Evolutionary conservation across 2,113 vertebrate genomes (phyloP), one percentile per base, ranked within the genome.

Genomic region (Paramormyrops kingsleyae): DNA sequence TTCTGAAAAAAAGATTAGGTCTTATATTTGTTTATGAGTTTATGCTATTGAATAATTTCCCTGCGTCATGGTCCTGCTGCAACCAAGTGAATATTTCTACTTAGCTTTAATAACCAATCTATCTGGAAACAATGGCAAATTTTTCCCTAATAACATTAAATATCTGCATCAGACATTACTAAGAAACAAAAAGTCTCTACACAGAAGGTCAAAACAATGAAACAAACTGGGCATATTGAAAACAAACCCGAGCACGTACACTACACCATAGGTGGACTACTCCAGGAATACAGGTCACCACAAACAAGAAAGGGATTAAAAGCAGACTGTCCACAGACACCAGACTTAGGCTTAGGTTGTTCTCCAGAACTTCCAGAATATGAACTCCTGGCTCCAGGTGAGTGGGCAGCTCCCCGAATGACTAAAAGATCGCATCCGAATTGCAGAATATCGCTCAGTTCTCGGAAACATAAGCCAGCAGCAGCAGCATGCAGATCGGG

Each of bases 381-480:
- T 56, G 15, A 85, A 46, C 13, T 31, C 39, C 49, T 12, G 19
- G 6, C 10, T 24, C 89, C 44, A 15, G 10, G 56, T 44, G 24
- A 42, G 89, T 85, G 80, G 42, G 89, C 17, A 53, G 53, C 17
- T 52, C 42, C 13, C 89, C 4, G 31, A 15, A 80, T 89, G 88
- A 80, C 46, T 88, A 50, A 24, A 88, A 47, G n/a, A 21, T 39
- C 27, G 35, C 13, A 53, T 9, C 39, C 42, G 31, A 13, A 9
- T n/a, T 53, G 88, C 31, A 74, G 19, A 24, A 83, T 27, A 21
- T 35, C 1, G 21, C 88, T 89, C 90, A 90, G 89, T 93, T 93
- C 91, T 89, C 89, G 89, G 92, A 93, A 93, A 39, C 66, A 52
- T 39, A 46, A 89, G 80, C 87, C 56, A 77, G 90, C 88, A 83